Evolutionary conservation across 2,797 vertebrate species (phyloP).

Genomic region (Acestrorhynchus altus): DNA sequence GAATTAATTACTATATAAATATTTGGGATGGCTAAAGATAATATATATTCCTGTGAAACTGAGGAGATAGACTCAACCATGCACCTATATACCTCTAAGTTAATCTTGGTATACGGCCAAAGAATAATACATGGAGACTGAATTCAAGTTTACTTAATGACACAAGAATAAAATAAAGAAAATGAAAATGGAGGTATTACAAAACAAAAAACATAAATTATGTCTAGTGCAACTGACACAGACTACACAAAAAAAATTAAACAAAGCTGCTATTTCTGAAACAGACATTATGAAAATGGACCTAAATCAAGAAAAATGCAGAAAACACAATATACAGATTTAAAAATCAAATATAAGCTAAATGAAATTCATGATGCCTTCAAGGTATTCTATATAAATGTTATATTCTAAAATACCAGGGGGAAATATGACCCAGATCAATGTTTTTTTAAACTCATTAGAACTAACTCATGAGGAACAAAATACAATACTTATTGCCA

Average conservation of each 20-base stretch:
- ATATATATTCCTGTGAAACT: conserved; percentile 25
- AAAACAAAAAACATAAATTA: conserved; percentile 18
- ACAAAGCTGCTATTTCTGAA: neutral
- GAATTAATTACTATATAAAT: conserved; percentile 44
- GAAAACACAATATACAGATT: neutral
- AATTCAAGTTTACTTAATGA: conserved; percentile 46
- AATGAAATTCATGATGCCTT: neutral
- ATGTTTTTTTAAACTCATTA: conserved; percentile 17
- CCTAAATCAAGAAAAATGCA: neutral
- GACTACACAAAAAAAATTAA: conserved; percentile 20
- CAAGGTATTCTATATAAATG: conserved; percentile 15
- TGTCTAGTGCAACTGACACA: neutral
- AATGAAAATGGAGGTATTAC: neutral
- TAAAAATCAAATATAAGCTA: neutral
- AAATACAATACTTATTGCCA: neutral
- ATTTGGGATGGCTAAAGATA: conserved; percentile 40
- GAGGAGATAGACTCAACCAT: conserved; percentile 40
- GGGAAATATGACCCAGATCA: neutral
- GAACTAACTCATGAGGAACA: conserved; percentile 28
- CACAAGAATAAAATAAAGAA: conserved; percentile 7
- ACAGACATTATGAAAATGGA: conserved; percentile 1
- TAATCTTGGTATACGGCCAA: neutral
- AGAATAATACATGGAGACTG: conserved; percentile 38
- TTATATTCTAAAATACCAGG: conserved; percentile 14
- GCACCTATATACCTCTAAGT: conserved; percentile 32